These are phyloP conservation scores for Callyntrura sp. DNA, from an alignment of 2,888 invertebrate species.

Conservation along the genomic window DNA sequence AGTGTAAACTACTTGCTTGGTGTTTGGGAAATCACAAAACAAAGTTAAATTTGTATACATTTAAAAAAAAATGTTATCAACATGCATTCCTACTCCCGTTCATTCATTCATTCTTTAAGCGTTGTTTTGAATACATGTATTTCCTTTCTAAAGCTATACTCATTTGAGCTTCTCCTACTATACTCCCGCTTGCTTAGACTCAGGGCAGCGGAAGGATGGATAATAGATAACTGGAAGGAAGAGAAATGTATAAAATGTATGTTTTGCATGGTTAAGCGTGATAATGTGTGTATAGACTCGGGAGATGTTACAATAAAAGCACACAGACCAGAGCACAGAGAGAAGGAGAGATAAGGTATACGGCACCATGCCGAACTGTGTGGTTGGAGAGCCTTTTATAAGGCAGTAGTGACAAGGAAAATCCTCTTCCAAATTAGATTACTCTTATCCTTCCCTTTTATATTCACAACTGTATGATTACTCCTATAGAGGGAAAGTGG, in stretches of 20 bases:
- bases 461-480: conserved; percentile 42
- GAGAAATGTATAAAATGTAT: background rate
- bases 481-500: conserved; percentile 18
- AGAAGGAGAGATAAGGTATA: too few species aligned
- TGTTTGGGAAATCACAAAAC: background rate
- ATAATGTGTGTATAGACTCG: conserved; percentile 8
- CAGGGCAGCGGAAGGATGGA: conserved; percentile 25
- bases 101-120: background rate
- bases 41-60: background rate
- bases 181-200: too few species aligned
- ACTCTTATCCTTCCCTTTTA: conserved; percentile 57
- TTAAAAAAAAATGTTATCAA: background rate
- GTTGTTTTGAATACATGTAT: too few species aligned
- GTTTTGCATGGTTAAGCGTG: background rate
- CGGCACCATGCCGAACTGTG: background rate
- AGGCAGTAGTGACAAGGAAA: conserved; percentile 38
- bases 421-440: conserved; percentile 68
- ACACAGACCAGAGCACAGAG: too few species aligned
- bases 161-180: too few species aligned
- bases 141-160: conserved; percentile 17
- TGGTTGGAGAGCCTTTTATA: background rate
- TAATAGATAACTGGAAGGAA: background rate
- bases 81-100: background rate
- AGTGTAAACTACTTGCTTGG: conserved; percentile 56
- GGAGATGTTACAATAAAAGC: background rate